Conservation (phyloP, 2,797 vertebrate genomes). For the Sebastes glaucus region DNA sequence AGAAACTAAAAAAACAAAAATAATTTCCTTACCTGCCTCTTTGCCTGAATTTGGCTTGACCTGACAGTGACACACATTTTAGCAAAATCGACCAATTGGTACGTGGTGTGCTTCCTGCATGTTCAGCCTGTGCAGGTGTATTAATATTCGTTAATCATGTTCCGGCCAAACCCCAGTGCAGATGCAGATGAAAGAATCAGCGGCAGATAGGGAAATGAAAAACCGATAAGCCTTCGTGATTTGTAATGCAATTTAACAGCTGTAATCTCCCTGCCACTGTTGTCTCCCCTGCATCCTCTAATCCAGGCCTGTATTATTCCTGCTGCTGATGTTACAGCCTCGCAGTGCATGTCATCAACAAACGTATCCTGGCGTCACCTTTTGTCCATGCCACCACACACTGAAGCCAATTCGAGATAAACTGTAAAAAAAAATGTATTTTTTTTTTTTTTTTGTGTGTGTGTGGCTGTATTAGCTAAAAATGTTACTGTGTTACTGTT, state of each 20-base stretch:
- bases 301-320: slow-evolving; percentile 69
- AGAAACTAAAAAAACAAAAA: neutral
- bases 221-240: slow-evolving; percentile 70
- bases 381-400: neutral
- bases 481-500: neutral
- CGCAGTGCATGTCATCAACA: slow-evolving; percentile 12
- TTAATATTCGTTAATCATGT: slow-evolving; percentile 14
- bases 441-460: neutral
- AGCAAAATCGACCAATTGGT: neutral
- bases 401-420: neutral
- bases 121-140: slow-evolving; percentile 12
- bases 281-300: slow-evolving; percentile 52
- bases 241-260: slow-evolving; percentile 74
- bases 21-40: neutral
- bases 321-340: slow-evolving; percentile 57
- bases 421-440: neutral
- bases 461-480: neutral
- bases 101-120: neutral
- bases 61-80: neutral
- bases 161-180: neutral
- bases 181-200: slow-evolving; percentile 19
- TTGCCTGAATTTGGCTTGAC: neutral
- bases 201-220: slow-evolving; percentile 52
- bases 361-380: slow-evolving; percentile 40
- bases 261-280: slow-evolving; percentile 72